Evolutionary conservation across 2,113 vertebrate species (phyloP).

Genomic region (Ranitomeya variabilis): DNA sequence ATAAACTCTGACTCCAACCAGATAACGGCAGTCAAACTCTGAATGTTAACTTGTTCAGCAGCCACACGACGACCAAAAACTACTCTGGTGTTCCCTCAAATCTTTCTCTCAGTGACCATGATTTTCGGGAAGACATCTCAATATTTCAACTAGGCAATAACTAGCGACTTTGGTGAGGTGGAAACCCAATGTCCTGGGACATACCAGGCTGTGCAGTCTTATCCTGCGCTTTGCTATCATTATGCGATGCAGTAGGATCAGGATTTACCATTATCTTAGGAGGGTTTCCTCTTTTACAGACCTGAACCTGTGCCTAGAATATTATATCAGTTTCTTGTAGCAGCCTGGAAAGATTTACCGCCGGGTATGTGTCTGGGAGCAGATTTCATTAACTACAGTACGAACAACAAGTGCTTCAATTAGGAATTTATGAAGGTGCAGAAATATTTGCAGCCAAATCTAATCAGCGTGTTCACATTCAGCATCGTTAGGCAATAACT

Average conservation of each 20-base stretch:
- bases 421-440: background rate
- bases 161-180: too few species aligned
- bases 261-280: background rate
- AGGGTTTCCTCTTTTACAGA: constrained; percentile 14
- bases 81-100: background rate
- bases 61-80: too few species aligned
- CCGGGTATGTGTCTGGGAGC: background rate
- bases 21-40: too few species aligned
- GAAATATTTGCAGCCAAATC: background rate
- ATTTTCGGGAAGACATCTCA: background rate
- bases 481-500: background rate
- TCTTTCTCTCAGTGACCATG: background rate
- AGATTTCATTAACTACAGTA: background rate
- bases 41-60: too few species aligned
- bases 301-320: constrained; percentile 9
- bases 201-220: background rate
- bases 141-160: too few species aligned
- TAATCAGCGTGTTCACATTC: background rate
- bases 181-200: background rate
- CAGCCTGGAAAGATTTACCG: background rate
- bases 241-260: background rate
- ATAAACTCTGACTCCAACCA: too few species aligned
- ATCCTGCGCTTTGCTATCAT: background rate
- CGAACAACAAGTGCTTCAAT: background rate
- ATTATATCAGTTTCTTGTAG: background rate